Percentiles rank a stretch among this genome's conserved stretches.
Conservation (phyloP, 1,140 invertebrate genomes). For the Dendroctonus ponderosae region DNA sequence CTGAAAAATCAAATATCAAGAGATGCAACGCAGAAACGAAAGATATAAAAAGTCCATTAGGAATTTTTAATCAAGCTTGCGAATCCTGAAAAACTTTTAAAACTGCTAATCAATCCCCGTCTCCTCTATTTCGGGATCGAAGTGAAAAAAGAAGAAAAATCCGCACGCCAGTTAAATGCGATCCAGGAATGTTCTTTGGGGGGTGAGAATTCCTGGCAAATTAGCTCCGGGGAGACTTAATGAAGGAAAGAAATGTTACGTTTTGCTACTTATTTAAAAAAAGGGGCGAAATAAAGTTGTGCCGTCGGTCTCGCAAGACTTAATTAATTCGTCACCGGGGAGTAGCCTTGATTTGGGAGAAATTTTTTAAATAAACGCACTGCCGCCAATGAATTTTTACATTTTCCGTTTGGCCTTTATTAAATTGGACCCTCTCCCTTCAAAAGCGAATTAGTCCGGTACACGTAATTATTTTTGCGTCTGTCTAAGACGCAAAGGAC, state of each 20-base stretch:
- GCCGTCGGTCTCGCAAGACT: constrained; percentile 36
- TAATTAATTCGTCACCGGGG: constrained; percentile 49
- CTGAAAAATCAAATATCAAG: constrained; percentile 26
- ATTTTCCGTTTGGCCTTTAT: constrained; percentile 40
- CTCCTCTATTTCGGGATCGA: constrained; percentile 25
- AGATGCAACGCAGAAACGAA: constrained; percentile 10
- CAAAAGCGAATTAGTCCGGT: constrained; percentile 25
- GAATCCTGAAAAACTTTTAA: constrained; percentile 33
- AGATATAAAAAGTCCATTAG: constrained; percentile 34
- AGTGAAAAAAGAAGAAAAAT: constrained; percentile 39
- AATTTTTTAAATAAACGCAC: constrained; percentile 47
- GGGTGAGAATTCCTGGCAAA: constrained; percentile 49
- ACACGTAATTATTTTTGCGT: constrained; percentile 34
- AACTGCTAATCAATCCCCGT: constrained; percentile 40
- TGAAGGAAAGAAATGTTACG: constrained; percentile 49
- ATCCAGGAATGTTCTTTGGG: constrained; percentile 48
- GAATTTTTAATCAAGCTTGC: constrained; percentile 40
- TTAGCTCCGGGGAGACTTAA: constrained; percentile 48
- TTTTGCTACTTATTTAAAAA: constrained; percentile 48
- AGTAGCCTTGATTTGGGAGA: constrained; percentile 39
- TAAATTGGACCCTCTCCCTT: constrained; percentile 34
- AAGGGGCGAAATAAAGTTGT: constrained; percentile 35
- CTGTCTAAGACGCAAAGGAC: constrained; percentile 33
- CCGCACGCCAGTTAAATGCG: constrained; percentile 42
- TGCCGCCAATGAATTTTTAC: constrained; percentile 44